These are phyloP conservation scores for Manduca sexta DNA, from an alignment of 1,140 invertebrate species.

Conservation along the genomic window DNA sequence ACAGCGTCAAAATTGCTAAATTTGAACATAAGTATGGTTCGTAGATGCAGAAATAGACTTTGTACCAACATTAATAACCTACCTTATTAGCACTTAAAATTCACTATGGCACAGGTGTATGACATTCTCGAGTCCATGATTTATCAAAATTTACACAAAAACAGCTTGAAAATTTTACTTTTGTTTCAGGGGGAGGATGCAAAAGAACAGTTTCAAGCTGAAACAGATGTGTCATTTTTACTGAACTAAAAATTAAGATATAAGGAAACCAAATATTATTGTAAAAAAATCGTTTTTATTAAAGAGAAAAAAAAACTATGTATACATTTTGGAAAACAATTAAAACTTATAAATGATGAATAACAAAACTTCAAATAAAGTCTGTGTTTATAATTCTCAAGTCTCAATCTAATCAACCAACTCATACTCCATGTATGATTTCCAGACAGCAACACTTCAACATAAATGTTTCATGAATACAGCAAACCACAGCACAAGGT, in stretches of 20 bases:
- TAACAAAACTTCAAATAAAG: neutral
- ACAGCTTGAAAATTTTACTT: slow-evolving; percentile 2
- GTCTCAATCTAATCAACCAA: no score
- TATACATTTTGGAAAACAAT: no score
- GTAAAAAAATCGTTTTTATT: neutral
- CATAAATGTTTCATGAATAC: slow-evolving; percentile 1
- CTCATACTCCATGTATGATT: neutral
- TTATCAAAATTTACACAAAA: slow-evolving; percentile 1
- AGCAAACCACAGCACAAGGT: slow-evolving; percentile 1
- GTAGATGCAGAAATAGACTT: no score
- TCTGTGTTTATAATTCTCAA: neutral
- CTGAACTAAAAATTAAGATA: slow-evolving; percentile 12
- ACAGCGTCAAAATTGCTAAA: no score
- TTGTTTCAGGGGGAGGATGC: slow-evolving; percentile 57
- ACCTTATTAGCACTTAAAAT: no score
- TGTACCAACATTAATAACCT: no score
- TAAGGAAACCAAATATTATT: slow-evolving; percentile 3
- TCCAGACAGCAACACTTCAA: slow-evolving; percentile 8
- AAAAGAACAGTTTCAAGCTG: slow-evolving; percentile 68
- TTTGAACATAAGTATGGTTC: no score
- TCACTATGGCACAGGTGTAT: no score
- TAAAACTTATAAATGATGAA: no score
- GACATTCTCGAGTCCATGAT: no score
- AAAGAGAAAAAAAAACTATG: neutral
- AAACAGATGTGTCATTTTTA: slow-evolving; percentile 77